Evolutionary conservation across 2,888 invertebrate species (phyloP), one percentile per base, ranked within the genome.

Genomic region (Dryadula phaetusa): DNA sequence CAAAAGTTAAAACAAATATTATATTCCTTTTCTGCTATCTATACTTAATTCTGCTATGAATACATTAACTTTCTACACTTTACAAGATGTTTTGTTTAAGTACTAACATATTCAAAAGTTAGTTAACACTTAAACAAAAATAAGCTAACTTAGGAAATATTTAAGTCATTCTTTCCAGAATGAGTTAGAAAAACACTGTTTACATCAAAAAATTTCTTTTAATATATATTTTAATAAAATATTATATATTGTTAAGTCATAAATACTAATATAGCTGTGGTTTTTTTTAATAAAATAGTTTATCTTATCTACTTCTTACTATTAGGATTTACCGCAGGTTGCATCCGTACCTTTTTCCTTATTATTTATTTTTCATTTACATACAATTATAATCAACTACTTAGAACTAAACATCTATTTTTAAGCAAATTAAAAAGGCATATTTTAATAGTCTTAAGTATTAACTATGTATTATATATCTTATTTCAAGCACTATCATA

Each of bases 71-170:
- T 56, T 49, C 54, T 37, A 46, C 62, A 54, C 62, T 20, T 62
- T 56, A 62, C 54, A 37, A 61, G 53, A 54, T 62, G 54, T 62
- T 62, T 62, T 54, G 62, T 66, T 62, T 54, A 40, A 62, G 52
- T 52, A 62, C 40, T 37, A 22, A 60, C 32, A 32, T 60, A 46
- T n/a, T 28, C 28, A 7, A 28, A 60, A 60, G 44, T 60, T 62
- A 16, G 40, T 62, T 52, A 25, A 49, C 25, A 40, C 25, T 34
- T 40, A 62, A 49, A 62, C 22, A 20, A 18, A 18, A 49, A 62
- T 62, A 62, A 46, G 62, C 12, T 18, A 16, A 46, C 8, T 32
- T 14, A 4, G 12, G 1, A 42, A 32, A 32, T 25, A 28, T 44
- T 34, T 34, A 8, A 34, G 8, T 34, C 5, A 34, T 34, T 34